Conservation (phyloP, 2,797 vertebrate genomes). For the Kryptolebias ocellatus region DNA sequence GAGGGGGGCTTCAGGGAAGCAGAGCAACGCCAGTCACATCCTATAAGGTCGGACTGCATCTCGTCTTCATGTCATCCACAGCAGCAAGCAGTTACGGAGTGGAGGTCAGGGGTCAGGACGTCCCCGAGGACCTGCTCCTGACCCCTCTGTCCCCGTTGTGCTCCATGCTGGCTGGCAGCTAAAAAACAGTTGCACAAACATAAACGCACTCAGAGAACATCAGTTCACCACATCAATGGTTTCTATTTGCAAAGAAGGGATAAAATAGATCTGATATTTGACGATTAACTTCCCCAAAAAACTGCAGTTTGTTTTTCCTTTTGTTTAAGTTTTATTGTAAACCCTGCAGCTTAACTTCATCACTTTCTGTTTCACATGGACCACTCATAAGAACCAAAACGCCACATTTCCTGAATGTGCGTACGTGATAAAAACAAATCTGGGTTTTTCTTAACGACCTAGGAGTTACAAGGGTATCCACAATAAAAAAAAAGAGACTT, state of each 20-base stretch:
- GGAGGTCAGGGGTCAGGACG: conserved; percentile 62
- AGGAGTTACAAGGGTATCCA: no score
- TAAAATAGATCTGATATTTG: no score
- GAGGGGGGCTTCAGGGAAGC: conserved; percentile 53
- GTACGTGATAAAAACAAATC: no score
- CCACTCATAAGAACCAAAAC: no score
- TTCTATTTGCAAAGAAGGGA: neutral
- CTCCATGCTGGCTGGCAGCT: conserved; percentile 41
- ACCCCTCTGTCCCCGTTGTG: conserved; percentile 34
- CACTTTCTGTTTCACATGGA: no score
- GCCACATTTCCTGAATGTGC: no score
- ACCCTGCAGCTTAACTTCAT: no score
- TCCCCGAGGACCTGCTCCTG: conserved; percentile 52
- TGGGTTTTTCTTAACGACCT: no score
- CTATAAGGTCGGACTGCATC: conserved; percentile 56
- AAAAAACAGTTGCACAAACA: conserved; percentile 14
- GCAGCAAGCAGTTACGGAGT: conserved; percentile 63
- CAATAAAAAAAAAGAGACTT: no score
- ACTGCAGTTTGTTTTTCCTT: no score
- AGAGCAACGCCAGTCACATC: conserved; percentile 65
- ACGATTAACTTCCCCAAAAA: no score
- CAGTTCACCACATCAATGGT: neutral
- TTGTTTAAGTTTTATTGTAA: no score
- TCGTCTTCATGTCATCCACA: conserved; percentile 60
- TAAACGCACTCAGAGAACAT: neutral